Base-by-base conservation (phyloP, 1,140 invertebrate genomes). In the Tigriopus japonicus region DNA sequence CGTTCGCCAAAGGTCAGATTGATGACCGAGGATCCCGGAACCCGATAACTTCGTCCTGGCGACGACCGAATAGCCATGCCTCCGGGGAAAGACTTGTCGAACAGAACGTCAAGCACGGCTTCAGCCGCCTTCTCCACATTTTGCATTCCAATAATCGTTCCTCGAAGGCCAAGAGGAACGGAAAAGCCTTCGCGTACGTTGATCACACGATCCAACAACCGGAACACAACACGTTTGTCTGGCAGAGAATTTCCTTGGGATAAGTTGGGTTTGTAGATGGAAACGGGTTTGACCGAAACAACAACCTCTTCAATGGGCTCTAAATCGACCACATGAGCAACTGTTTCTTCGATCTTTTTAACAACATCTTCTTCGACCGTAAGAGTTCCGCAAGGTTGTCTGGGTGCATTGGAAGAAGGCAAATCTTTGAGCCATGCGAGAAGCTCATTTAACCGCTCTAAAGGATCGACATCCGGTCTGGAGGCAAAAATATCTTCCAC, bases 141-240 rank as follows among this genome's bases (percentile, higher is more conserved):
- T 62, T 77, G 72, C 6, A 85, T 66, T 17, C 66, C 85, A 17
- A 88, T 80, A 0, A 95, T 75, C 0, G 85, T 92, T 41, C 90
- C 91, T 65, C 79, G 80, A 0, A 79, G 74, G 6, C 88, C 90
- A 14, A 87, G 71, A 0, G 89, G 88, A 9, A 90, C 86, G 1
- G 79, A 78, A 65, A 81, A 84, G 52, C 79, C 78, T 51, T 80
- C 77, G 41, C 81, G 23, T 0, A 86, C 78, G 65, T 83, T 81
- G 1, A 93, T 78, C 42, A 97, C 81, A 59, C 92, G 77, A 69
- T 96, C 90, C 64, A 86, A 83, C 45, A 96, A 66, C 62, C 75
- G 65, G 68, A 80, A 84, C 3, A 75, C 76, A 0, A 80, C 76
- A 14, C 70, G 73, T 0, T 77, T 72, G 72, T 91, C 87, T 0